Evolutionary conservation across 92 coral and sea anemone species (phyloP).

Genomic region (Parazoanthus swiftii): DNA sequence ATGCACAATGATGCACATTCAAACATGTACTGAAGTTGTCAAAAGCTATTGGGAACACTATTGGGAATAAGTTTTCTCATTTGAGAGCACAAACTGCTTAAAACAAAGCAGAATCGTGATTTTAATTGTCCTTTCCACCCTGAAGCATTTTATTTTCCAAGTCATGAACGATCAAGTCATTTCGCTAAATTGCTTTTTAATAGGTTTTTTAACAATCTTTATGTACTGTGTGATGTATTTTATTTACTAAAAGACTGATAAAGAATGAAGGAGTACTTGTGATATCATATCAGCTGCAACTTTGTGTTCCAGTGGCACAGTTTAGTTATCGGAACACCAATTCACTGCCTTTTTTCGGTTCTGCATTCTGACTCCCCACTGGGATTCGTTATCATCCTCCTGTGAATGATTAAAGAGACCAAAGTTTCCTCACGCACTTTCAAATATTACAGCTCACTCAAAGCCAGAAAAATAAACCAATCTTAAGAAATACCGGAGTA

Average conservation of each 20-base stretch:
- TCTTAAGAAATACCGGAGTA: not conserved
- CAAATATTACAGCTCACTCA: not conserved
- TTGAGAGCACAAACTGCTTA: not conserved
- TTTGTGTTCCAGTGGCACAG: not conserved
- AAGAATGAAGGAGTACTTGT: not conserved
- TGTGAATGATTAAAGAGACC: not conserved
- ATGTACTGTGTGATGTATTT: not conserved
- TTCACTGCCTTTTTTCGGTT: not conserved
- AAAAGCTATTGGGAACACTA: not conserved
- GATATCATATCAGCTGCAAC: not conserved
- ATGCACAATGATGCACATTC: not conserved
- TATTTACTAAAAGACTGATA: not conserved
- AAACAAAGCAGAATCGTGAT: not conserved
- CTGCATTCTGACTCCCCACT: not conserved
- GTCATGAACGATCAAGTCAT: not conserved
- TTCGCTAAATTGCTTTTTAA: not conserved
- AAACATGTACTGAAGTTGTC: not conserved
- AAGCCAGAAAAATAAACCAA: not conserved
- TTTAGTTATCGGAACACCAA: not conserved
- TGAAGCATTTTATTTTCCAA: not conserved
- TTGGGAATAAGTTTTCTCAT: not conserved
- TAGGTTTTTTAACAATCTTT: not conserved
- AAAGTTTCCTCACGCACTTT: conserved; percentile 3
- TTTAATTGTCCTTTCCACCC: not conserved
- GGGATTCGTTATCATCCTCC: not conserved